Base-by-base conservation (phyloP, 2,888 invertebrate species). In the Rhogogaster chlorosoma region DNA sequence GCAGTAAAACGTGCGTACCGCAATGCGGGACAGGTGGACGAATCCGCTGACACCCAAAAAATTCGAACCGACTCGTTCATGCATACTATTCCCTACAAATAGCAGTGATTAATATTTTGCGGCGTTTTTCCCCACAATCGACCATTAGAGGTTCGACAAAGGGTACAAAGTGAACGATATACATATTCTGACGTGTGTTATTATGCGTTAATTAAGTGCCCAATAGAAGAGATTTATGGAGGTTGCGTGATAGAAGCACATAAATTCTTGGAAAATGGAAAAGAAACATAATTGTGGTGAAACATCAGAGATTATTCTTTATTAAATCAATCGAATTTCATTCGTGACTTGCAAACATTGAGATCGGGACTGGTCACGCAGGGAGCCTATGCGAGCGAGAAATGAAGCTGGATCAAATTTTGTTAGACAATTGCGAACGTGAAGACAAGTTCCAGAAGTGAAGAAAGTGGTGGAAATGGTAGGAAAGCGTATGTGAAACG, bases 1-100 rank as follows among this genome's bases (percentile, higher is more conserved):
- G 57, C 49, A 61, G 36, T 38, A 26, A 80, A 80, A 80, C 80
- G 80, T 80, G 61, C 80, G 38, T 80, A 80, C 80, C 80, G 80
- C 80, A 80, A 61, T 80, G 80, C 80, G 80, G 80, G 80, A 80
- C 80, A 80, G 80, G 80, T 80, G 80, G 80, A 80, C 80, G 80
- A 80, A 80, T 80, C 80, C 36, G 80, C 61, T 80, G 80, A 80
- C 80, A 61, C 38, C 61, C 38, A 36, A 61, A 80, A 80, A 80
- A 80, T 61, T 61, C 61, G 12, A 22, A 80, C 22, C 18, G 38
- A 53, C 61, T 32, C 45, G 80, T 61, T 36, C 80, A 49, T 80
- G 80, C 61, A 80, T 80, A 57, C 61, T 61, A 61, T 61, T 61
- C 57, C 36, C 36, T 61, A 22, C 57, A 80, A 80, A 57, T 38